Percentiles rank a stretch among this genome's conserved stretches.
Evolutionary conservation across 2,113 vertebrate genomes (phyloP).

Genomic region (Vimba vimba): DNA sequence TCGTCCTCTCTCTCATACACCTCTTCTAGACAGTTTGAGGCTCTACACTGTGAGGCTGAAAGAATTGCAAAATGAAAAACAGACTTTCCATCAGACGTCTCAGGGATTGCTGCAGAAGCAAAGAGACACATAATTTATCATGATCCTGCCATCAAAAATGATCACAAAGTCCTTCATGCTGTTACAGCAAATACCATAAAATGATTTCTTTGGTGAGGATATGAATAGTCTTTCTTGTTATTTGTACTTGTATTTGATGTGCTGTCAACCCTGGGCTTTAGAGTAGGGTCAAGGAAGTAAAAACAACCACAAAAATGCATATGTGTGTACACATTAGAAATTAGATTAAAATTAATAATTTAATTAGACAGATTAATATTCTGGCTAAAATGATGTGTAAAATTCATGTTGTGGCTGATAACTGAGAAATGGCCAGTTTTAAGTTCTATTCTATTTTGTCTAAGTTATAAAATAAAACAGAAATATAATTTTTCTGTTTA

Average conservation of each 20-base stretch:
- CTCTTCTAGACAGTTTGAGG: conserved; percentile 23
- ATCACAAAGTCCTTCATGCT: conserved; percentile 29
- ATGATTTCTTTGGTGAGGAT: conserved; percentile 10
- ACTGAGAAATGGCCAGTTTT: not conserved
- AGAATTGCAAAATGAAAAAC: conserved; percentile 43
- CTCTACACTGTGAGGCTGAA: conserved; percentile 33
- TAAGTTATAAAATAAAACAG: not conserved
- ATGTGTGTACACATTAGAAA: not conserved
- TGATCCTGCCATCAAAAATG: conserved; percentile 35
- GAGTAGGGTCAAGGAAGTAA: not conserved
- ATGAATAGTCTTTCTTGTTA: conserved; percentile 5
- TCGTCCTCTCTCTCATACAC: not conserved
- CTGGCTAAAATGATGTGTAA: not conserved
- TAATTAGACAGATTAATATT: not conserved
- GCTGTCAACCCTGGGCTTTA: conserved; percentile 14
- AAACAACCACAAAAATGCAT: conserved; percentile 18
- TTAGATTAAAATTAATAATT: too few species aligned
- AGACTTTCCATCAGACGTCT: conserved; percentile 42
- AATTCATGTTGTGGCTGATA: not conserved
- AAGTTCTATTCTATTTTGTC: not conserved
- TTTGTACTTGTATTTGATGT: not conserved
- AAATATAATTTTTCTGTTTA: too few species aligned
- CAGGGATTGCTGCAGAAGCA: conserved; percentile 35
- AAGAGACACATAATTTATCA: conserved; percentile 43
- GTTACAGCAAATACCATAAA: conserved; percentile 24